Evolutionary conservation across 2,888 invertebrate species (phyloP).

Genomic region (Gasteruption jaculator): DNA sequence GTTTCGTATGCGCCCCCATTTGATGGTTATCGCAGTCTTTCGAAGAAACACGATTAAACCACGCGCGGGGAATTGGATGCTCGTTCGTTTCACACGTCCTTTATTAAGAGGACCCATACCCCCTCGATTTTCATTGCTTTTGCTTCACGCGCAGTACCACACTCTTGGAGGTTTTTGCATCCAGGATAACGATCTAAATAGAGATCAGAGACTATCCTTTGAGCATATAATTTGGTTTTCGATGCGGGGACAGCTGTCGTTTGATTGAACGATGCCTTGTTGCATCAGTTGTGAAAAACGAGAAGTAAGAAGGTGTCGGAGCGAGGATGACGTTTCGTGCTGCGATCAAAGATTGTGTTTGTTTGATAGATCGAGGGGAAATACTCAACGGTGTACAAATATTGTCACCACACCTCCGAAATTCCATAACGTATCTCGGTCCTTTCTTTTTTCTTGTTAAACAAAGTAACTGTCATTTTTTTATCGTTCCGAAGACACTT

Average conservation of each 20-base stretch:
- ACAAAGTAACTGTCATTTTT: no score
- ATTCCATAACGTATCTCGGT: no score
- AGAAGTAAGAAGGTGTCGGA: slow-evolving; percentile 15
- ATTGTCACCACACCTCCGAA: no score
- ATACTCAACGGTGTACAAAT: no score
- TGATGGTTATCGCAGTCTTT: slow-evolving; percentile 19
- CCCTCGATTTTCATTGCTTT: not conserved
- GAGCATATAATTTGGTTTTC: slow-evolving; percentile 50
- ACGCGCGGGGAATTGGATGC: slow-evolving; percentile 33
- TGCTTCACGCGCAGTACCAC: slow-evolving; percentile 28
- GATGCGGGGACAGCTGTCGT: slow-evolving; percentile 49
- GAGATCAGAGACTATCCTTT: slow-evolving; percentile 47
- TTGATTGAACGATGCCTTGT: slow-evolving; percentile 27
- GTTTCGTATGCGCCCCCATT: slow-evolving; percentile 14
- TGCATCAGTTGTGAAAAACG: slow-evolving; percentile 2
- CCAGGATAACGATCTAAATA: slow-evolving; percentile 49
- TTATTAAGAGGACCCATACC: slow-evolving; percentile 14
- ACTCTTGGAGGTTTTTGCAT: no score
- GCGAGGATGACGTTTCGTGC: slow-evolving; percentile 31
- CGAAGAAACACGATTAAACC: slow-evolving; percentile 27
- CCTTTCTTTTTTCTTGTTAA: no score
- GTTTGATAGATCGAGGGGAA: slow-evolving; percentile 31
- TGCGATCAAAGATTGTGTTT: slow-evolving; percentile 44
- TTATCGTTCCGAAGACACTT: no score
- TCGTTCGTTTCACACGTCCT: slow-evolving; percentile 32